Conservation (phyloP, 2,888 invertebrate species). For the Sarcophaga variegata region DNA sequence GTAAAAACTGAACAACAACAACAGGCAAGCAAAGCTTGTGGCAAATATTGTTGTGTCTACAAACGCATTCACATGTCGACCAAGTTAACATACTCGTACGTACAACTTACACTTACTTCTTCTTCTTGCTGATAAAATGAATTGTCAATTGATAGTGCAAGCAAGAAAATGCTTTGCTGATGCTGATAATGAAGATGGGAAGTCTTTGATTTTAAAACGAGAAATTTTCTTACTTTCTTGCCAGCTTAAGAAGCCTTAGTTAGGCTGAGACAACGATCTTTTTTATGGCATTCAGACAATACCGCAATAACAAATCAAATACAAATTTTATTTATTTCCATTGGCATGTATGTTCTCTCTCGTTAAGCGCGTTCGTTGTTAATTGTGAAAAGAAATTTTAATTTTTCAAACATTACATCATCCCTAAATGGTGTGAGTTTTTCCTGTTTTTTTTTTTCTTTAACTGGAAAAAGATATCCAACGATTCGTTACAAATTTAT, state of each 20-base stretch:
- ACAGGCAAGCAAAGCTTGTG: slow-evolving; percentile 53
- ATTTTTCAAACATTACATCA: background rate
- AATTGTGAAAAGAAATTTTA: background rate
- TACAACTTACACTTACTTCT: slow-evolving; percentile 27
- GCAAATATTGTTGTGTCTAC: slow-evolving; percentile 67
- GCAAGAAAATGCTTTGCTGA: background rate
- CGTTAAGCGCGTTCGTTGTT: background rate
- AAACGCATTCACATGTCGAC: slow-evolving; percentile 71
- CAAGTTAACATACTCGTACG: slow-evolving; percentile 66
- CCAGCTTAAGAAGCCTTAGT: no score
- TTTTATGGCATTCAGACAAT: no score
- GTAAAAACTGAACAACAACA: no score
- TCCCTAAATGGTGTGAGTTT: background rate
- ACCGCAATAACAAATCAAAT: background rate
- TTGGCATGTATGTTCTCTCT: background rate
- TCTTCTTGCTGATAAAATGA: slow-evolving; percentile 53
- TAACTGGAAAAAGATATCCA: background rate
- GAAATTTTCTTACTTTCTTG: no score
- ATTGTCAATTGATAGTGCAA: slow-evolving; percentile 62
- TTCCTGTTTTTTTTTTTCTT: background rate
- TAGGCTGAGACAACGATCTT: no score
- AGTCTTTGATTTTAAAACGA: background rate
- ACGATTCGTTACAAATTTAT: background rate
- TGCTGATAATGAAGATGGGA: background rate
- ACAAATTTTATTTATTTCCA: background rate